Conservation (phyloP, 2,113 vertebrate species). For the Myotis yumanensis region DNA sequence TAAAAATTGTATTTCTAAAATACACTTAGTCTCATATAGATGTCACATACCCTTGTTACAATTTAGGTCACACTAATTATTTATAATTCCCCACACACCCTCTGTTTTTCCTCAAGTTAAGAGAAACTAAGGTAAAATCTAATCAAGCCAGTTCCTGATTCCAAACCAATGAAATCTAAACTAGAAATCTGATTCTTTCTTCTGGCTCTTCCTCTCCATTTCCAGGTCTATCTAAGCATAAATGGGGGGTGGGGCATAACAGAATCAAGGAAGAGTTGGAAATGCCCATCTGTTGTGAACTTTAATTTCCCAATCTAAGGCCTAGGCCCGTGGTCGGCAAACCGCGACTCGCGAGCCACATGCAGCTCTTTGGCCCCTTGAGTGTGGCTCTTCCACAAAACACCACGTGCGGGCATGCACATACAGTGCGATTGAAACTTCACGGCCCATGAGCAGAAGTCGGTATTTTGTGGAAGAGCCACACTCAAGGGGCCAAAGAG, state of each 20-base stretch:
- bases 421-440: no score
- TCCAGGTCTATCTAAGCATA: neutral
- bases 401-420: no score
- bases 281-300: neutral
- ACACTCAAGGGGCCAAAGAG: no score
- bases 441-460: no score
- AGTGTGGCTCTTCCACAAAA: no score
- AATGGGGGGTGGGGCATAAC: neutral
- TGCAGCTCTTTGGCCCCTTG: no score
- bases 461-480: no score
- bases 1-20: neutral
- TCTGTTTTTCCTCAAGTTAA: neutral
- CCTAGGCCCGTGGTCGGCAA: no score
- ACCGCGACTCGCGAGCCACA: no score
- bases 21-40: neutral
- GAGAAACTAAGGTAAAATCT: neutral
- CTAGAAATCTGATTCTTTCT: neutral
- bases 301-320: neutral
- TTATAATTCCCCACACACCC: neutral
- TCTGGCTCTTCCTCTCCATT: neutral
- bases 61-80: neutral
- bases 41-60: neutral
- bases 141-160: neutral
- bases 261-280: neutral
- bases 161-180: neutral